Base-by-base conservation (phyloP, 2,888 invertebrate genomes). In the Cryptocheilus praepositus region DNA sequence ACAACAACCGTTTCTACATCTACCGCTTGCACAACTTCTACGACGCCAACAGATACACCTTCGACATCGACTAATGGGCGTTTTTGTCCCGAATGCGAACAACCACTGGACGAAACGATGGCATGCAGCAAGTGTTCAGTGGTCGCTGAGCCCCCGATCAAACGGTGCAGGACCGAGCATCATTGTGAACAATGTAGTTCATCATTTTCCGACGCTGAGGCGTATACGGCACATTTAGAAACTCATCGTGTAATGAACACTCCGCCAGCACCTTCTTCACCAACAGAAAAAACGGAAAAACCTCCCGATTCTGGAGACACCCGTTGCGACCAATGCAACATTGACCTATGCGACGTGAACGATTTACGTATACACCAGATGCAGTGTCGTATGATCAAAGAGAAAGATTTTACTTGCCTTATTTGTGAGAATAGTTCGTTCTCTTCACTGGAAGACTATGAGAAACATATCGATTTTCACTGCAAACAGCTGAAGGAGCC, bases 401-500 rank as follows among this genome's bases (percentile, higher is more conserved):
- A 64, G 4, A 67, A 67, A 2, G 74, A 73, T 2, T 43, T 56
- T 7, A 70, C 49, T 8, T 74, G 72, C 28, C 64, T 67, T 3
- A 56, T 70, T 15, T 73, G 61, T 15, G 56, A 69, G n/a, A 57
- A 43, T 13, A 45, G 55, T 3, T 44, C 53, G 5, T 73, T 67
- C 8, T 8, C 36, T 8, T 61, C 74, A 3, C 1, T 46, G 22
- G 72, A 72, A 2, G 69, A 73, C 5, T 70, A 74, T 28, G 66
- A 70, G 15, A 59, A 51, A 5, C 70, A 73, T 15, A 52, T 64
- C 4, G 46, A 64, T 16, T 60, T 61, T 44, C 67, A 74, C 18
- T 65, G 67, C 11, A 73, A 73, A 59, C 65, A 67, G 19, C 49
- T 56, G n/a, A 60, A 55, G 63, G 60, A 61, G 56, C 64, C 61